Base-by-base conservation (phyloP, 92 coral and sea anemone species). In the Epizoanthus illoricatus region DNA sequence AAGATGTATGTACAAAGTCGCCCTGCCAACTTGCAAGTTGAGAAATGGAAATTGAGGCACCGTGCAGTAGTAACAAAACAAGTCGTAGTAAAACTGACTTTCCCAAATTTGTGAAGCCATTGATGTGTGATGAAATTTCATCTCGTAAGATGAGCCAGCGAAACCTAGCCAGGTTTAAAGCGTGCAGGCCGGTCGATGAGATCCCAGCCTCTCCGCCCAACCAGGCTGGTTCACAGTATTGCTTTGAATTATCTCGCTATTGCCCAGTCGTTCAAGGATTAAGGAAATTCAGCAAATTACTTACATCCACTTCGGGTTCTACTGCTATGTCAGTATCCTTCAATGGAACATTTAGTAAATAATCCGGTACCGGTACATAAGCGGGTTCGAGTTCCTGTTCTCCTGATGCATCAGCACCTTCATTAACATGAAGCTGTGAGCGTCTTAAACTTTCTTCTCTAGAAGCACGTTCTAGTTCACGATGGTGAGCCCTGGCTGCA, bases 281-380 rank as follows among this genome's bases (percentile, higher is more conserved):
- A 88, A 72, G 85, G 64, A 67, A 68, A 58, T 36, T 80, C 86
- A 75, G 74, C 75, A 64, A 59, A 52, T 68, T 71, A 89, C 90
- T 84, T 93, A 93, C 97, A 87, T 84, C 86, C 80, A 86, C 92
- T 80, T 90, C 94, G 80, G 92, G 90, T 71, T 86, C 72, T 45
- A 69, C 94, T 33, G 87, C 84, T 12, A 52, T 52, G 85, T 97
- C 98, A 60, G 90, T 89, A 85, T 97, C 99, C 90, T 91, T 89
- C 83, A 97, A 87, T 71, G 99, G 99, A 69, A 97, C 95, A 84
- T 92, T 92, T 91, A 91, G 93, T 87, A 94, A 87, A 87, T 97
- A 95, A 70, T 97, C 90, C 58, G 98, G 93, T 10, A 90, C 94
- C 19, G 89, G 90, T 12, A 87, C 86, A 59, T 41, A 65, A 20